Conservation (phyloP, 2,113 vertebrate genomes). For the Corynorhinus townsendii region DNA sequence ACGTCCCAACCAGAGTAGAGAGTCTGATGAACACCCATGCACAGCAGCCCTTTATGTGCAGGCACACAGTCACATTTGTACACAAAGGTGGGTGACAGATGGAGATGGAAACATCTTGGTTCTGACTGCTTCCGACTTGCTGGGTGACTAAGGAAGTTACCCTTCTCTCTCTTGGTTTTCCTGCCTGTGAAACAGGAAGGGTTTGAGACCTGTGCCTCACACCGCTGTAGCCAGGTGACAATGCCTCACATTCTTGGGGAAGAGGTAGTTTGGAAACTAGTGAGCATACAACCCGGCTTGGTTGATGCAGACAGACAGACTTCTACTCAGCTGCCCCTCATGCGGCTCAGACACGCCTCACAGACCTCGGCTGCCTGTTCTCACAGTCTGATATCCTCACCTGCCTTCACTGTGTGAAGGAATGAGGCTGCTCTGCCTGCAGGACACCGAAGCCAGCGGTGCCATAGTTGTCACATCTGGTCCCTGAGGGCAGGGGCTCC, state of each 20-base stretch:
- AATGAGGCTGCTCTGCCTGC: background rate
- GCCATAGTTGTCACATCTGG: background rate
- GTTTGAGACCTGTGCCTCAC: background rate
- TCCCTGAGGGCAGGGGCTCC: background rate
- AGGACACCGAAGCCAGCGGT: slow-evolving; percentile 9
- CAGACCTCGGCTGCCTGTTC: background rate
- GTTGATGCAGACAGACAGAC: background rate
- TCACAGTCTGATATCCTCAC: background rate
- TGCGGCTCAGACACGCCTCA: background rate
- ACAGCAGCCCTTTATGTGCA: background rate
- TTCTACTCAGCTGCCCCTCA: background rate
- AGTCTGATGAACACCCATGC: background rate
- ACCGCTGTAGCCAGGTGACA: background rate
- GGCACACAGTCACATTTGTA: background rate
- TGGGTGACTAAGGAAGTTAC: background rate
- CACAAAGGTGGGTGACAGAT: background rate
- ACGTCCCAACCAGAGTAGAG: background rate
- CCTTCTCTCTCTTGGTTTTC: background rate
- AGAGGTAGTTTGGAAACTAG: slow-evolving; percentile 51
- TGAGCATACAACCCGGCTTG: background rate
- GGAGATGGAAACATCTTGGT: background rate
- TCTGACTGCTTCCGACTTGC: background rate
- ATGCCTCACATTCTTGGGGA: slow-evolving; percentile 5
- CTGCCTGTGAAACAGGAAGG: background rate
- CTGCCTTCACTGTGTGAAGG: background rate